Conservation (phyloP, 2,797 vertebrate genomes). For the Cetoscarus ocellatus region DNA sequence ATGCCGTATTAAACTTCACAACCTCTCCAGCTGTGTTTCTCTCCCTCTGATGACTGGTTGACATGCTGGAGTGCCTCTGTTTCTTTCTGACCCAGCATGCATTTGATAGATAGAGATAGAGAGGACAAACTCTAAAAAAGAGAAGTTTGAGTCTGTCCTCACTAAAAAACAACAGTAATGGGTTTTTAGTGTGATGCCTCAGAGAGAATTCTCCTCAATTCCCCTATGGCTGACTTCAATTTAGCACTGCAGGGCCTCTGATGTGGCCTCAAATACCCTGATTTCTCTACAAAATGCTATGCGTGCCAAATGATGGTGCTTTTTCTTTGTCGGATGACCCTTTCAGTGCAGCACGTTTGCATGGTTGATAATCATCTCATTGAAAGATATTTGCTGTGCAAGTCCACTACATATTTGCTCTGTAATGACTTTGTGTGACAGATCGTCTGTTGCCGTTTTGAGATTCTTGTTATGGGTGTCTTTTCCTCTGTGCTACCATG, state of each 20-base stretch:
- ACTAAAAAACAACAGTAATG: not conserved
- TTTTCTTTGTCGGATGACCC: not conserved
- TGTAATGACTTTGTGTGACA: not conserved
- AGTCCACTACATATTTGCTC: not conserved
- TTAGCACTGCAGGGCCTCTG: not conserved
- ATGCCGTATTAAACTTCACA: not conserved
- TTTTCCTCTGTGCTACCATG: too few relatives aligned
- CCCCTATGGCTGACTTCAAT: not conserved
- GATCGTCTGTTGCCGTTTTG: not conserved
- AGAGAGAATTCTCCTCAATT: not conserved
- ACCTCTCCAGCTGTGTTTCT: not conserved
- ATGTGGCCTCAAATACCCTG: not conserved
- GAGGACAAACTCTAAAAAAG: not conserved
- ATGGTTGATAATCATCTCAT: not conserved
- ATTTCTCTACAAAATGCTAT: not conserved
- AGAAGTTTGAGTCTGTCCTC: not conserved
- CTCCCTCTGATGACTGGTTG: slow-evolving; percentile 11
- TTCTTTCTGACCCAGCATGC: not conserved
- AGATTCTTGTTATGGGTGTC: too few relatives aligned
- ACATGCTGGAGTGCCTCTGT: not conserved
- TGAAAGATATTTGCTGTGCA: not conserved
- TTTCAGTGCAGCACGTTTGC: not conserved
- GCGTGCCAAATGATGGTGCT: not conserved
- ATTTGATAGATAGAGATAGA: slow-evolving; percentile 5
- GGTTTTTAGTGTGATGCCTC: not conserved